These are phyloP conservation scores for Poeciliopsis turneri DNA, from an alignment of 2,797 vertebrate genomes.

Conservation along the genomic window DNA sequence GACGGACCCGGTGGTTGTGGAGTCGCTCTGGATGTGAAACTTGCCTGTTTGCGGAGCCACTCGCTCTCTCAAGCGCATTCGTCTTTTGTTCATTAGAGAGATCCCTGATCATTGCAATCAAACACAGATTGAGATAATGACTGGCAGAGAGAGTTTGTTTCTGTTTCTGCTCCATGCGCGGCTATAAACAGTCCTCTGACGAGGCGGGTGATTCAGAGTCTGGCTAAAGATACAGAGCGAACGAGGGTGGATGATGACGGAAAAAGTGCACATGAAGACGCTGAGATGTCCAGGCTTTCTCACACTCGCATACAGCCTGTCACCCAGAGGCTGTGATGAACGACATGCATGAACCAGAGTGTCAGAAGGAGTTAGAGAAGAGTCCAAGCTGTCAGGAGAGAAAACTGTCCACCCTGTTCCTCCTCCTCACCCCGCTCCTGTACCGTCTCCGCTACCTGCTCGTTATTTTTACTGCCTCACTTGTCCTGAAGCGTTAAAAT, in stretches of 20 bases:
- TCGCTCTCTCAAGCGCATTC: constrained; percentile 9
- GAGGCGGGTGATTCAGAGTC: constrained; percentile 57
- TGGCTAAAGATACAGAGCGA: constrained; percentile 50
- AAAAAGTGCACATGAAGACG: constrained; percentile 36
- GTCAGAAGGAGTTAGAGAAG: constrained; percentile 63
- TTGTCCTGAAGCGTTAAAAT: constrained; percentile 28
- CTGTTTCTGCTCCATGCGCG: constrained; percentile 24
- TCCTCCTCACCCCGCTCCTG: constrained; percentile 1
- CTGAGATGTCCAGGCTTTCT: constrained; percentile 33
- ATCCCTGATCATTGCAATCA: background rate
- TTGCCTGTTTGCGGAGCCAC: constrained; percentile 3
- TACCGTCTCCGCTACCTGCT: constrained; percentile 35
- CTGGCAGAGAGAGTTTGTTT: background rate
- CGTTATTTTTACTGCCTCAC: constrained; percentile 35
- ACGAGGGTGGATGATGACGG: constrained; percentile 44
- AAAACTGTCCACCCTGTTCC: constrained; percentile 22
- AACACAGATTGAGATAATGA: background rate
- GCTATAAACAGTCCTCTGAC: constrained; percentile 44
- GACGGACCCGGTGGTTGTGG: constrained; percentile 45
- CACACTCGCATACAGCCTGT: constrained; percentile 49
- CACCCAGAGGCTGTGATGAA: constrained; percentile 52
- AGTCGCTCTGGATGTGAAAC: constrained; percentile 21
- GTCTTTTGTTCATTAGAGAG: constrained; percentile 1
- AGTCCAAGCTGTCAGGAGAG: constrained; percentile 49
- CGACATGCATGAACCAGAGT: constrained; percentile 55